Base-by-base conservation (phyloP, 1,140 invertebrate genomes). In the Magallana angulata region DNA sequence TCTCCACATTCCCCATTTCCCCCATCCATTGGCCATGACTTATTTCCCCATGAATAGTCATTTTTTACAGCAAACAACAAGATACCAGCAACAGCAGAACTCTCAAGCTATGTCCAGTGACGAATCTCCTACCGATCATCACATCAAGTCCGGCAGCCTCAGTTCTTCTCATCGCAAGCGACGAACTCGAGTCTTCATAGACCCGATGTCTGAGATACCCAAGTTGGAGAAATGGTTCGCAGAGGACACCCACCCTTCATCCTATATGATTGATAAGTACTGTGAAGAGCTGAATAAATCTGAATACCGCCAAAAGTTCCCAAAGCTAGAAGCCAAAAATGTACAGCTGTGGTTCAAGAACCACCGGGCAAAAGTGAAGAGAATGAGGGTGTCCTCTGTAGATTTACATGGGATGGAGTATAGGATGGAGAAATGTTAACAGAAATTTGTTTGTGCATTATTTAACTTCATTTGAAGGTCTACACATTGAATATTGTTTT, bases 171-270 rank as follows among this genome's bases (percentile, higher is more conserved):
- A 90, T 71, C 90, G 93, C 93, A 96, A 98, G 84, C 96, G 98
- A 94, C 96, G 98, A 59, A 99, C 99, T 94, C 96, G 99, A 88
- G 99, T 98, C n/a, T 99, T 99, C 94, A 99, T 99, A 91, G 99
- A 99, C 95, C 99, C 98, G 0, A 98, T 99, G 14, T 98, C 98
- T 36, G 99, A 99, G 96, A 98, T 99, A 80, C 98, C 98, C 6
- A 96, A 98, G 90, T 95, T 99, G 86, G 98, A 99, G 94, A 97
- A 98, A 93, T 99, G 98, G 98, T 99, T 99, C 94, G 96, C 97
- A n/a, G 96, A 98, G 93, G 99, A 99, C 95, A 99, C 98, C 56
- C 98, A 99, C 95, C 98, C 98, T 64, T 98, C 98, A 90, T 98
- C 99, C 94, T 98, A 98, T 95, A 96, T 99, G 91, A 99, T 99